phyloP scores from a whole-genome alignment of 2,797 vertebrate genomes.

The Capromys pilorides region DNA sequence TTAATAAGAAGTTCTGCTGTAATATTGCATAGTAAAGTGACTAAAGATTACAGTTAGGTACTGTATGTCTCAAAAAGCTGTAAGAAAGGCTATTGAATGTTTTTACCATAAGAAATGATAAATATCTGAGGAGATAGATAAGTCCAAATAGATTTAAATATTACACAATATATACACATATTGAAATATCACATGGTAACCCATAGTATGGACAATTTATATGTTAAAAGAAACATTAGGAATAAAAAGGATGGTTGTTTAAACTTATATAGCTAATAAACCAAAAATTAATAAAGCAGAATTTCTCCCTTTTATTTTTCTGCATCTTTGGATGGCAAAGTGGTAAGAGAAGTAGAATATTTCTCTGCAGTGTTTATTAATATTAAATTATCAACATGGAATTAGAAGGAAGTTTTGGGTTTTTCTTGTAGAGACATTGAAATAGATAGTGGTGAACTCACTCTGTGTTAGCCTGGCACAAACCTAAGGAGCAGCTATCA shows the following conservation, averaged over 20 bases:
- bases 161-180: not conserved
- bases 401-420: not conserved
- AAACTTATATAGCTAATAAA: constrained; percentile 6
- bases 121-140: not conserved
- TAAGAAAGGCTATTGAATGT: not conserved
- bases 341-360: not conserved
- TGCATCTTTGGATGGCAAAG: not conserved
- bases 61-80: not conserved
- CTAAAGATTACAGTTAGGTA: not conserved
- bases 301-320: not conserved
- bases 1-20: not conserved
- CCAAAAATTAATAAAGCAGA: not conserved
- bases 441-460: not conserved
- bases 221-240: not conserved
- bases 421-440: constrained; percentile 14
- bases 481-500: not conserved
- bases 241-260: not conserved
- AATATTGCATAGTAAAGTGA: not conserved
- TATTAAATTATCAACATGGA: not conserved
- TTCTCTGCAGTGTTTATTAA: constrained; percentile 6
- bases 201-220: not conserved
- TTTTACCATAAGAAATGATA: not conserved
- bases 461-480: not conserved
- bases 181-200: not conserved
- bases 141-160: not conserved